Evolutionary conservation across 30 jellyfish, hydroid and myxozoan genomes (phyloP), one percentile per base, ranked within the genome.

Genomic region (Aurelia aurita complex sp. Pacific): DNA sequence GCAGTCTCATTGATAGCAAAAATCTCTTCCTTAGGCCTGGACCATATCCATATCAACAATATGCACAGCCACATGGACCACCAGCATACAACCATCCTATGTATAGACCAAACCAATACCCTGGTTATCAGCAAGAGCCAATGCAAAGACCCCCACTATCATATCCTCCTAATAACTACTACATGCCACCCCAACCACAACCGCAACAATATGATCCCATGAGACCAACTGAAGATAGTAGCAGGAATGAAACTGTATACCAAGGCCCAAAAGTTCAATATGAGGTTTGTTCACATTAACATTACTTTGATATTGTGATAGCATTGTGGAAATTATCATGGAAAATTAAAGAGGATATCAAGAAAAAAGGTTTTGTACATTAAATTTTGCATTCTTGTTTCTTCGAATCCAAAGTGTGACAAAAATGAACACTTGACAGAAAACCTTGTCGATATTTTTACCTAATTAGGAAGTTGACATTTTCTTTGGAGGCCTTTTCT

Each of bases 191-290:
- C 8, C 87, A 63, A 61, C 82, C 93, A 55, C 69, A 8, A 5
- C 62, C 50, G 15, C 92, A 73, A 43, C 77, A 72, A 36, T 84
- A 72, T 74, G 87, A 84, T 18, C 82, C 93, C 14, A 16, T 74
- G 18, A 65, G 79, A 61, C 92, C 93, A 61, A 84, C 93, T 19
- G 87, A 61, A 4, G 92, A 74, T 1, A 76, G 38, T 12, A 64
- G 38, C 77, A 64, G 69, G 53, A 23, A 64, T 12, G 83, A 84
- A 9, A 18, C 29, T 69, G 63, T 60, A 2, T 73, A 84, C 53
- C 93, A 74, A 63, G 53, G 65, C 51, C 80, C 81, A 13, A 51
- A 84, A 29, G 85, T 83, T 63, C 92, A 79, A 8, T 79, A 79
- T 66, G 73, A 81, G 83, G 83, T 81, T 12, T 52, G 83, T 32